These are phyloP conservation scores for Chelon auratus DNA, from an alignment of 2,797 vertebrate species.

Conservation along the genomic window DNA sequence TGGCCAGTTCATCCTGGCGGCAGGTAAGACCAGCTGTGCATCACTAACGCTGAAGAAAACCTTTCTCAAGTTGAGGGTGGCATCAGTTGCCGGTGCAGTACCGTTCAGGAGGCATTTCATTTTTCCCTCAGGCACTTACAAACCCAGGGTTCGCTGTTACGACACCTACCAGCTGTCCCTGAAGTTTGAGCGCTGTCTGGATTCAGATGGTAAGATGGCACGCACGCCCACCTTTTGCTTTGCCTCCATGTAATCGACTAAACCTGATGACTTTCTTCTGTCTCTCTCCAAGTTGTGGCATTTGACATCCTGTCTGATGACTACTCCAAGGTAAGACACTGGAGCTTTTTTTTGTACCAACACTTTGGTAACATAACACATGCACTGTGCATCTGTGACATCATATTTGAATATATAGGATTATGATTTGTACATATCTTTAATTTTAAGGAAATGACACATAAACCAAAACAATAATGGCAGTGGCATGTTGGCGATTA, in stretches of 20 bases:
- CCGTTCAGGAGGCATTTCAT: neutral
- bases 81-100: too few relatives aligned
- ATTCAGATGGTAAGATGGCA: constrained; percentile 90
- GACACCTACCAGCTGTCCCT: constrained; percentile 96
- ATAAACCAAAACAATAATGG: too few relatives aligned
- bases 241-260: neutral
- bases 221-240: neutral
- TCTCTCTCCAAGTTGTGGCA: constrained; percentile 88
- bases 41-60: neutral
- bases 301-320: constrained; percentile 98
- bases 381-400: neutral
- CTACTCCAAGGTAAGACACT: constrained; percentile 93
- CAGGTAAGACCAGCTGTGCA: constrained; percentile 80
- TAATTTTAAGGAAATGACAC: too few relatives aligned
- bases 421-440: neutral
- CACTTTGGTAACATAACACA: neutral
- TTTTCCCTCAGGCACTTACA: constrained; percentile 90
- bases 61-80: neutral
- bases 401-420: neutral
- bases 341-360: neutral
- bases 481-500: too few relatives aligned
- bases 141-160: constrained; percentile 95
- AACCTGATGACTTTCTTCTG: constrained; percentile 35
- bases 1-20: constrained; percentile 95
- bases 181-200: constrained; percentile 98